Conservation (phyloP, 2,888 invertebrate genomes). For the Mimumesa dahlbomi region DNA sequence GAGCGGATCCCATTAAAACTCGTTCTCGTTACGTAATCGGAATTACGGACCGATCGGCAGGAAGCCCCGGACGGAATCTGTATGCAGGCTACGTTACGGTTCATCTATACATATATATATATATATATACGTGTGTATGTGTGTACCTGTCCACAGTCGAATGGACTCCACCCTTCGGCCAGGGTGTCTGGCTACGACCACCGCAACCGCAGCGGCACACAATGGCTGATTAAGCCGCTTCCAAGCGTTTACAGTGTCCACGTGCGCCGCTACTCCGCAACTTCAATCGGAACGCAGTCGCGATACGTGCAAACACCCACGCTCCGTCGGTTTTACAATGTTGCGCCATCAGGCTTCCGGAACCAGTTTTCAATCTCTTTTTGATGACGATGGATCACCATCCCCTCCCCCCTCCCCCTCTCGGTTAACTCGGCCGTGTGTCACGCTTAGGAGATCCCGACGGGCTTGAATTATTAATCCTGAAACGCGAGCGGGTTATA, state of each 20-base stretch:
- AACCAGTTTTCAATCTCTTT: background rate
- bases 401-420: too few species aligned
- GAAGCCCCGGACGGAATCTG: conserved; percentile 39
- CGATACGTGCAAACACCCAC: conserved; percentile 22
- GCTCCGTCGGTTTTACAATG: conserved; percentile 11
- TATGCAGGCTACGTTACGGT: too few species aligned
- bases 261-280: conserved; percentile 59
- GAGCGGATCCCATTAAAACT: conserved; percentile 36
- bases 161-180: conserved; percentile 49
- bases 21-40: conserved; percentile 42
- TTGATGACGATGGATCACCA: too few species aligned
- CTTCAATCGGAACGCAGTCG: conserved; percentile 65
- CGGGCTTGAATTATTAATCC: too few species aligned
- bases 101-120: too few species aligned
- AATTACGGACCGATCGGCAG: conserved; percentile 42
- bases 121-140: conserved; percentile 22
- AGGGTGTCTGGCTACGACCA: conserved; percentile 47
- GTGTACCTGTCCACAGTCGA: conserved; percentile 44
- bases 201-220: conserved; percentile 58
- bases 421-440: too few species aligned
- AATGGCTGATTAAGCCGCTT: conserved; percentile 77
- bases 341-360: background rate
- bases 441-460: too few species aligned
- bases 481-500: too few species aligned
- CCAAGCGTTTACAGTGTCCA: conserved; percentile 72